Evolutionary conservation across 2,113 vertebrate species (phyloP), one percentile per base, ranked within the genome.

Genomic region (Fulmarus glacialis): DNA sequence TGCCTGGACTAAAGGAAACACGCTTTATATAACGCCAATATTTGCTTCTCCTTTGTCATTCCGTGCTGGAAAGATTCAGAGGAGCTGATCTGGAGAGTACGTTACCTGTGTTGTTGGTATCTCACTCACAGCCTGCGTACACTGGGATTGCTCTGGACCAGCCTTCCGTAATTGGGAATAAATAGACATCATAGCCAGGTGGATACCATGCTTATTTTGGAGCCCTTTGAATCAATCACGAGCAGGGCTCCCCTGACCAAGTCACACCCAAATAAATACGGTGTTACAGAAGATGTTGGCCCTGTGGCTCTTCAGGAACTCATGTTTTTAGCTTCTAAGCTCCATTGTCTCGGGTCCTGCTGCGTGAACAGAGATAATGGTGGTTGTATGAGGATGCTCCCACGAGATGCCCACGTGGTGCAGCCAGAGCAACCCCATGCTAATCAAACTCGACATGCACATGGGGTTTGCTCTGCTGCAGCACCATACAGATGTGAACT

Each of bases 21-120:
- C 0, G 1, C 8, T 48, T 24, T 22, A 15, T 42, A 1, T 1
- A 62, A 6, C 1, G 2, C 4, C 18, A 9, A 2, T 21, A 7
- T 70, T 77, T 56, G 58, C 22, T 64, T 59, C 52, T 82, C 10
- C 30, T 15, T 42, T 80, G 48, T 36, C 58, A 22, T 52, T 21
- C 59, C 2, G 0, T 8, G n/a, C 52, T 58, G 70, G 27, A 29
- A 77, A 19, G 67, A 27, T 34, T 29, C 30, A 36, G 34, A 67
- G 34, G 12, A 9, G 18, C 40, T 90, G 29, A 15, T 11, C 70
- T 21, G 40, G 45, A 59, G n/a, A 16, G 21, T 3, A 4, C 0
- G 0, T 17, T 43, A 43, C 16, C 58, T 30, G 34, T 50, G 52
- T 4, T 64, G 34, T 2, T 62, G 21, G 22, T 14, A 7, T 20